These are phyloP conservation scores for Drosophila navojoa DNA, from an alignment of 1,140 invertebrate genomes.

Conservation along the genomic window DNA sequence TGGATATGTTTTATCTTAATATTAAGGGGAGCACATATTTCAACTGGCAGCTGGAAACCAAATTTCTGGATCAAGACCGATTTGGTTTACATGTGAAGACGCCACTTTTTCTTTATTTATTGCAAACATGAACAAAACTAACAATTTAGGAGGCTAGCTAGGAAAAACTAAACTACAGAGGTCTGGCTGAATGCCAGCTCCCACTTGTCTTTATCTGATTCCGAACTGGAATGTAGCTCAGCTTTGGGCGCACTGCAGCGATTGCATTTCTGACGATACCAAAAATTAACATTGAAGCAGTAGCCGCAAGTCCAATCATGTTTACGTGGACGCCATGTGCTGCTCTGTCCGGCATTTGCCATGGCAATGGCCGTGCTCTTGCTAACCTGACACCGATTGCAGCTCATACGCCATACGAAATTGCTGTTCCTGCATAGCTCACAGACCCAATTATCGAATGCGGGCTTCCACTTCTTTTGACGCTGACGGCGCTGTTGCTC, in stretches of 20 bases:
- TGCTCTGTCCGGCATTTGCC: not conserved
- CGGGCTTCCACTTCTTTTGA: constrained; percentile 61
- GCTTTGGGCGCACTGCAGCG: constrained; percentile 47
- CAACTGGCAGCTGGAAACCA: not conserved
- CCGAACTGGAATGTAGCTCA: constrained; percentile 21
- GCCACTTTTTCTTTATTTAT: constrained; percentile 28
- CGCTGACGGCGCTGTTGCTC: constrained; percentile 44
- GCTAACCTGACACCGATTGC: constrained; percentile 56
- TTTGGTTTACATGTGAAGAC: constrained; percentile 26
- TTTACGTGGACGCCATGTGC: constrained; percentile 25
- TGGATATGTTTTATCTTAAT: too few relatives aligned
- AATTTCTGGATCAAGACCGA: not conserved
- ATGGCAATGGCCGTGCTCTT: constrained; percentile 17
- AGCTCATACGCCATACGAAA: constrained; percentile 63
- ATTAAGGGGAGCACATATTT: not conserved
- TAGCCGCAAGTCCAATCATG: constrained; percentile 54
- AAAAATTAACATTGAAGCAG: constrained; percentile 65
- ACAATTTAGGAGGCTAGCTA: constrained; percentile 2
- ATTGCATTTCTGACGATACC: constrained; percentile 66
- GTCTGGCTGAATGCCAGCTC: constrained; percentile 43
- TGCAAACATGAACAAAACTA: constrained; percentile 5
- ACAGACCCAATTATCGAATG: constrained; percentile 66
- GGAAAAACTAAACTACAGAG: constrained; percentile 27
- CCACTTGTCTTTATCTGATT: constrained; percentile 52
- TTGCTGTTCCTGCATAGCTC: constrained; percentile 61